Conservation (phyloP, 2,797 vertebrate genomes). For the Anniella stebbinsi region DNA sequence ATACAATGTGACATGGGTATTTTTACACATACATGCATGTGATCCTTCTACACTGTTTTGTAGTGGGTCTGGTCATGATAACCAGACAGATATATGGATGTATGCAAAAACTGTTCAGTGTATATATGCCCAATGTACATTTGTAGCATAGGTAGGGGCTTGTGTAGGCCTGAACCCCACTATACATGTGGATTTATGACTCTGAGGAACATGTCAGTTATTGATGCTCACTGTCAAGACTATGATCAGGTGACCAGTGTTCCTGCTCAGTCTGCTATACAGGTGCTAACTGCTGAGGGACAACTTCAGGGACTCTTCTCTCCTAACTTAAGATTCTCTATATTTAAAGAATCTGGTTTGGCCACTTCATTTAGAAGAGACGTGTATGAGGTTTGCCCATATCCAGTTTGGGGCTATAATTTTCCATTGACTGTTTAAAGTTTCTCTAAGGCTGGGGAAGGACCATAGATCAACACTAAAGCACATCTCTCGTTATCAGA, state of each 20-base stretch:
- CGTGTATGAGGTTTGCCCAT: not conserved
- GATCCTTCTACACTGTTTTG: not conserved
- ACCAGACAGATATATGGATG: not conserved
- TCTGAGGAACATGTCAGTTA: no score
- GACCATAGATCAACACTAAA: no score
- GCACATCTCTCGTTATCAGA: no score
- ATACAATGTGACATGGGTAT: not conserved
- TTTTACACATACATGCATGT: not conserved
- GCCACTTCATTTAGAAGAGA: not conserved
- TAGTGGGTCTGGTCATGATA: not conserved
- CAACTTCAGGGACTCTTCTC: no score
- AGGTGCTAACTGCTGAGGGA: no score
- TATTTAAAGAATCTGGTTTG: no score
- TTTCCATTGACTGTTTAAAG: not conserved
- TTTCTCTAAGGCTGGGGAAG: no score
- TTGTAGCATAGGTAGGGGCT: not conserved
- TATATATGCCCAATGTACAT: not conserved
- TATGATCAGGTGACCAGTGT: no score
- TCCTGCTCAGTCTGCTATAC: no score
- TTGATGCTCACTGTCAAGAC: no score
- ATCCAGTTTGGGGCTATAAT: not conserved
- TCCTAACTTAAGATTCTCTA: no score
- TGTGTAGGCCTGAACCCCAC: not conserved
- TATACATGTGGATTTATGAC: not conserved
- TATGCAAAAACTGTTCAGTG: not conserved